Conservation (phyloP, 92 coral and sea anemone genomes). For the Nematostella vectensis region DNA sequence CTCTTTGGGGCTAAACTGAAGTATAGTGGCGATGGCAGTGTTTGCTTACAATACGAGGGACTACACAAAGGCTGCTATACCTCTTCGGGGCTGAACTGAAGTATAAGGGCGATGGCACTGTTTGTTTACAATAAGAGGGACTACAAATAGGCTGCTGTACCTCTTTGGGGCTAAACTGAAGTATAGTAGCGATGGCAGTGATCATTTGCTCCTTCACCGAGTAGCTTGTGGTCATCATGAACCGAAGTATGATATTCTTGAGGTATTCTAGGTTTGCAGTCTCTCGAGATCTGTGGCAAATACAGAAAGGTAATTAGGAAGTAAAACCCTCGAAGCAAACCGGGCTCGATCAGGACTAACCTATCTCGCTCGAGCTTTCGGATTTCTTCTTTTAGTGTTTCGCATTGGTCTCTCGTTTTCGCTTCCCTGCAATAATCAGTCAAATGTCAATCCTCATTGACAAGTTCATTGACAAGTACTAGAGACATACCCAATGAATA, state of each 20-base stretch:
- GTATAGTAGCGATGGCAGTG: constrained; percentile 75
- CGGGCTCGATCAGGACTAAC: no score
- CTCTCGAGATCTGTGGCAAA: constrained; percentile 86
- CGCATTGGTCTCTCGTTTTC: constrained; percentile 66
- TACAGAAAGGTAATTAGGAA: neutral
- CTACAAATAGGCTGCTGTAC: no score
- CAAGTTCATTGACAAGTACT: no score
- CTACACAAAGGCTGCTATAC: no score
- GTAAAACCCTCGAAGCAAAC: neutral
- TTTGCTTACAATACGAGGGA: neutral
- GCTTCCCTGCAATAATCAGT: constrained; percentile 42
- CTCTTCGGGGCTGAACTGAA: constrained; percentile 96
- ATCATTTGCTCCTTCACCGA: constrained; percentile 96
- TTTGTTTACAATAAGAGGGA: no score
- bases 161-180: constrained; percentile 96
- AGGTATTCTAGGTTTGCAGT: constrained; percentile 93
- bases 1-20: constrained; percentile 89
- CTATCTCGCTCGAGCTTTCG: constrained; percentile 89
- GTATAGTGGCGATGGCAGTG: constrained; percentile 62
- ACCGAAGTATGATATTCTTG: constrained; percentile 82
- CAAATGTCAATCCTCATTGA: no score
- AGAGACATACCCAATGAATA: no score
- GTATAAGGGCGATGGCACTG: constrained; percentile 72
- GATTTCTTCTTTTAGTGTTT: constrained; percentile 78
- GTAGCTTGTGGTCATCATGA: constrained; percentile 76